Evolutionary conservation across 37 sponge, comb jelly and placozoan species (phyloP).

Genomic region (Aphrocallistes beatrix): DNA sequence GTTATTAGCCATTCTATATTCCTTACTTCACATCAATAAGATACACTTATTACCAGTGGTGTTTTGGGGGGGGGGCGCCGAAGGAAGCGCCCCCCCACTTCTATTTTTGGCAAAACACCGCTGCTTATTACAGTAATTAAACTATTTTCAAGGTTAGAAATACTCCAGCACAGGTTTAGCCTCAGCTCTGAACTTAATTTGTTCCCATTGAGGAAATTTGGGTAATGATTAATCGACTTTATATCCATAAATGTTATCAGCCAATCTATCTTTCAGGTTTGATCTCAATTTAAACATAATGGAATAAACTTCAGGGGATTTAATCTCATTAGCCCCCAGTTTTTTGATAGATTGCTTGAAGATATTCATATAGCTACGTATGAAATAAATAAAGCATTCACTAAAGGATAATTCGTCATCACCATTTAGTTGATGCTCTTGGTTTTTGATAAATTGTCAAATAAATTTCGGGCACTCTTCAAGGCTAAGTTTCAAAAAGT

Average conservation of each 20-base stretch:
- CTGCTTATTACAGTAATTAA: too few relatives aligned
- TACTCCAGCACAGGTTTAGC: too few relatives aligned
- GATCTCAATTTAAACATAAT: not conserved
- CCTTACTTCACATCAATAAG: too few relatives aligned
- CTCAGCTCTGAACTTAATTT: not conserved
- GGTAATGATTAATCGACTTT: not conserved
- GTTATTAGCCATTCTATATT: too few relatives aligned
- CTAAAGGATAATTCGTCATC: not conserved
- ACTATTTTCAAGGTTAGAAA: too few relatives aligned
- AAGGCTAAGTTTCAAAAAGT: not conserved
- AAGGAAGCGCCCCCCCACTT: too few relatives aligned
- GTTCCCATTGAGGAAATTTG: not conserved
- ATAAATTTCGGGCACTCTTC: not conserved
- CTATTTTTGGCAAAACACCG: too few relatives aligned
- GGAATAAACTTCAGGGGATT: not conserved
- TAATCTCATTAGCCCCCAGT: not conserved
- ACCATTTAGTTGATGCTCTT: not conserved
- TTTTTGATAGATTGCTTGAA: not conserved
- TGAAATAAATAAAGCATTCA: not conserved
- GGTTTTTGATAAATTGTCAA: not conserved
- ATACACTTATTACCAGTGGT: too few relatives aligned
- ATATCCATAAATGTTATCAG: not conserved
- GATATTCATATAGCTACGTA: not conserved
- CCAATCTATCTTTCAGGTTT: not conserved
- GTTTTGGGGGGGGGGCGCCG: too few relatives aligned